phyloP scores from a whole-genome alignment of 2,797 vertebrate genomes.

The Loris lydekkerianus region DNA sequence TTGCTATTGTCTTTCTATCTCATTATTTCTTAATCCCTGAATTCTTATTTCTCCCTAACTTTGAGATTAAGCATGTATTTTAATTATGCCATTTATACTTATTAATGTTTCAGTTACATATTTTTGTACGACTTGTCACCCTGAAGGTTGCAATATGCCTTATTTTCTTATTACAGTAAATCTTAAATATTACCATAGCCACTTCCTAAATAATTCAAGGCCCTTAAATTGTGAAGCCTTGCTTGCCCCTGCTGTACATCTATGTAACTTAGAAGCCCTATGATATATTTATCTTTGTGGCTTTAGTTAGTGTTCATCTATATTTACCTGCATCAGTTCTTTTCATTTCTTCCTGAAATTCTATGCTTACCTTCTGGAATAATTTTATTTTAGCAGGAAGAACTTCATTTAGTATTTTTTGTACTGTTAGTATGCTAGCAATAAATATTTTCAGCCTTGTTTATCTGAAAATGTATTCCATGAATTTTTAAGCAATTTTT shows the following conservation, averaged over 20 bases:
- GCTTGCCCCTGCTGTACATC: neutral
- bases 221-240: neutral
- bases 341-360: neutral
- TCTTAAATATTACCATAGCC: conserved; percentile 3
- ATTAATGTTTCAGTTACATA: conserved; percentile 25
- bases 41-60: neutral
- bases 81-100: neutral
- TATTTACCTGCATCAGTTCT: neutral
- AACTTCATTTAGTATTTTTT: neutral
- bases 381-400: neutral
- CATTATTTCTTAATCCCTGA: neutral
- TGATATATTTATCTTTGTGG: neutral
- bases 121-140: neutral
- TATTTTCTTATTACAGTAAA: neutral
- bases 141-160: neutral
- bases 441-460: neutral
- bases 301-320: neutral
- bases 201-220: neutral
- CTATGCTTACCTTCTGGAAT: neutral
- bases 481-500: neutral
- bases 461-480: neutral
- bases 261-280: neutral
- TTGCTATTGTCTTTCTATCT: neutral
- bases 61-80: neutral
- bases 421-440: neutral